phyloP scores from a whole-genome alignment of 1,140 invertebrate genomes.

The Rhopalosiphum maidis region DNA sequence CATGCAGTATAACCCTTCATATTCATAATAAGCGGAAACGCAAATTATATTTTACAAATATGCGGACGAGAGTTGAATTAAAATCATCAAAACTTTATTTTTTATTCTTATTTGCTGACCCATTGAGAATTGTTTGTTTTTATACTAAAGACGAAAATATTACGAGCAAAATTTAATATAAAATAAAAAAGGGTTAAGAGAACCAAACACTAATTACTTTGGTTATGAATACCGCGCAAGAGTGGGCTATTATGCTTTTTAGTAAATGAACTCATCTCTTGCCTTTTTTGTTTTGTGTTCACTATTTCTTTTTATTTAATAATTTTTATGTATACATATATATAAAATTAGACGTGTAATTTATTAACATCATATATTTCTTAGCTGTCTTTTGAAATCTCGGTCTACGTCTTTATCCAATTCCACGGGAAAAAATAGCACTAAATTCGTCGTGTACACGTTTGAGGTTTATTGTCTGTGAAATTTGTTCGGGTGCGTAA shows the following conservation, averaged over 20 bases:
- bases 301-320: not conserved
- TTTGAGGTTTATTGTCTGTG: constrained; percentile 48
- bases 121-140: constrained; percentile 49
- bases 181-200: constrained; percentile 21
- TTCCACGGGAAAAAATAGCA: not conserved
- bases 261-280: constrained; percentile 28
- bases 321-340: not conserved
- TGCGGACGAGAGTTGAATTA: not conserved
- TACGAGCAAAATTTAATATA: constrained; percentile 42
- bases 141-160: constrained; percentile 38
- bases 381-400: constrained; percentile 29
- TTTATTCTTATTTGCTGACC: constrained; percentile 41
- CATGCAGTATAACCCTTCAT: not conserved
- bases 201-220: constrained; percentile 45
- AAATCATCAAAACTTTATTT: constrained; percentile 42
- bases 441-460: constrained; percentile 24
- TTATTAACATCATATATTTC: constrained; percentile 24
- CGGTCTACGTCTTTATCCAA: not conserved
- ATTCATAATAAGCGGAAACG: not conserved
- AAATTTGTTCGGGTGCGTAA: constrained; percentile 27
- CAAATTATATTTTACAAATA: constrained; percentile 3
- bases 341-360: constrained; percentile 37
- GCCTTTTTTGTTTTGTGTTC: not conserved
- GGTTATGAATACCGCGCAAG: not conserved
- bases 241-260: not conserved